phyloP scores from a whole-genome alignment of 1,140 invertebrate genomes.

The Procambarus virginalis region DNA sequence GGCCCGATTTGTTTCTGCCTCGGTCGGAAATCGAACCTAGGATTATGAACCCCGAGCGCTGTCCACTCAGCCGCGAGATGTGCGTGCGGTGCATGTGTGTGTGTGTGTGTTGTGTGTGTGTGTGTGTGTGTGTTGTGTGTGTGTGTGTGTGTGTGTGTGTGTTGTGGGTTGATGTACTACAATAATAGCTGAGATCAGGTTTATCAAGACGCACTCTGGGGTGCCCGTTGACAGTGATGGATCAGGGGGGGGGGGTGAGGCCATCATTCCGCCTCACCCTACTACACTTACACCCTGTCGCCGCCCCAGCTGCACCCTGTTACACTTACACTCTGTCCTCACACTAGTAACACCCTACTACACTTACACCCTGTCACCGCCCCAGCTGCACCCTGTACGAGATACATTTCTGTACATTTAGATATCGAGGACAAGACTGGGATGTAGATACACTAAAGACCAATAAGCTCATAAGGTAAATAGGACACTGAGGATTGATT shows the following conservation, averaged over 20 bases:
- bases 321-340: no score
- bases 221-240: conserved; percentile 53
- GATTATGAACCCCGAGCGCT: no score
- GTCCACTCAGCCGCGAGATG: background rate
- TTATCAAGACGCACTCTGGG: conserved; percentile 52
- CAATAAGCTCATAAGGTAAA: no score
- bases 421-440: no score
- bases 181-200: conserved; percentile 55
- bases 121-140: conserved; percentile 5
- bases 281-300: background rate
- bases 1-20: no score
- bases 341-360: no score
- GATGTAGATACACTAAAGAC: no score
- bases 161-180: conserved; percentile 25
- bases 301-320: background rate
- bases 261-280: background rate
- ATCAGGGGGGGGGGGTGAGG: conserved; percentile 6
- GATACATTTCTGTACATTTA: no score
- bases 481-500: no score
- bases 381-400: no score
- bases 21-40: no score
- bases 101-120: conserved; percentile 10
- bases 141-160: background rate
- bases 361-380: no score
- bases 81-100: conserved; percentile 1